Evolutionary conservation across 2,888 invertebrate genomes (phyloP).

Genomic region (Tenthredo mesomela): DNA sequence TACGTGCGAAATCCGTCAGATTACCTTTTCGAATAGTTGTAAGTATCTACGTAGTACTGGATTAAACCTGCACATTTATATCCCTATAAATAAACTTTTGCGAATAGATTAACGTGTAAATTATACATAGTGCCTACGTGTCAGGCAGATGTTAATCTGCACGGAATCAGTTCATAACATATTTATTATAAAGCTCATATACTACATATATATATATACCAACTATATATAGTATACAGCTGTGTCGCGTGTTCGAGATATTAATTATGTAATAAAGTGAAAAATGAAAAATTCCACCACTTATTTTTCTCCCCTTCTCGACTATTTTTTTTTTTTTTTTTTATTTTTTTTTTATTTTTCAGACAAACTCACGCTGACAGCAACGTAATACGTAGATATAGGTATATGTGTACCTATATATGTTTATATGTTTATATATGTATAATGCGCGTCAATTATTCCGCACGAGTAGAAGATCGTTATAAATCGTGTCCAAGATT

Average conservation of each 20-base stretch:
- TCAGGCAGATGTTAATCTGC: slow-evolving; percentile 11
- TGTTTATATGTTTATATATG: neutral
- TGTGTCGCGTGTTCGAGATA: slow-evolving; percentile 1
- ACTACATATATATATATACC: too few relatives aligned
- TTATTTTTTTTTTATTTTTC: neutral
- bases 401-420: too few relatives aligned
- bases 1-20: too few relatives aligned
- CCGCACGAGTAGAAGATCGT: neutral
- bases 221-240: neutral
- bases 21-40: too few relatives aligned
- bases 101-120: slow-evolving; percentile 29
- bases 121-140: slow-evolving; percentile 23
- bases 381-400: too few relatives aligned
- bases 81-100: slow-evolving; percentile 5
- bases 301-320: neutral
- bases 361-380: neutral
- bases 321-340: neutral
- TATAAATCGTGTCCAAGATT: slow-evolving; percentile 40
- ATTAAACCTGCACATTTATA: neutral
- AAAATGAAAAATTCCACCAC: neutral
- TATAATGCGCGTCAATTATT: neutral
- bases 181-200: slow-evolving; percentile 11
- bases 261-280: slow-evolving; percentile 11
- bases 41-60: too few relatives aligned
- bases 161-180: slow-evolving; percentile 35